phyloP scores from a whole-genome alignment of 1,140 invertebrate species.

The Ostrea edulis region DNA sequence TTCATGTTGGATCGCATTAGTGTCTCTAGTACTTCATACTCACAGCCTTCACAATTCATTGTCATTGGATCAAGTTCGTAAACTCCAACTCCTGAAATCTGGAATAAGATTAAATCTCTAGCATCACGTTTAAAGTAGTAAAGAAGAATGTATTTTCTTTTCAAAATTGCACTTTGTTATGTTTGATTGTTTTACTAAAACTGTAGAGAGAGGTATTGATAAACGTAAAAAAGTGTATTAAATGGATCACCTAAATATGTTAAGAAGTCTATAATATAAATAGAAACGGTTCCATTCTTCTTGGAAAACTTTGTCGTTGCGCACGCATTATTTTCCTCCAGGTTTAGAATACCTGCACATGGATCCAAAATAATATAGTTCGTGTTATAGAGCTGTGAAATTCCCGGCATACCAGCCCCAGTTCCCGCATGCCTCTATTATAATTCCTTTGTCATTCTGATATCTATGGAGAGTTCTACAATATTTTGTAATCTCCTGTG shows the following conservation, averaged over 20 bases:
- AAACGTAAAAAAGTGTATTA: too few relatives aligned
- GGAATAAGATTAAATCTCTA: neutral
- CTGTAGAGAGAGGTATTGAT: too few relatives aligned
- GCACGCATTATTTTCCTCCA: constrained; percentile 50
- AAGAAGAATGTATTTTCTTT: neutral
- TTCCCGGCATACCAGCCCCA: constrained; percentile 54
- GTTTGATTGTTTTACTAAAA: too few relatives aligned
- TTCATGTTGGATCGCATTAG: constrained; percentile 39
- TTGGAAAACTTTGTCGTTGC: constrained; percentile 55
- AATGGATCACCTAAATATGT: constrained; percentile 28
- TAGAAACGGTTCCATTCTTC: constrained; percentile 43
- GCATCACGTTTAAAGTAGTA: too few relatives aligned
- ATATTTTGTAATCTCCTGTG: constrained; percentile 10
- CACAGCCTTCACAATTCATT: constrained; percentile 60
- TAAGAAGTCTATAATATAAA: constrained; percentile 48
- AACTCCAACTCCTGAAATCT: constrained; percentile 14
- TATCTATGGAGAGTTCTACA: constrained; percentile 46
- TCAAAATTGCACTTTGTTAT: too few relatives aligned
- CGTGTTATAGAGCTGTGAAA: constrained; percentile 47
- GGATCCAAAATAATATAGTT: constrained; percentile 48
- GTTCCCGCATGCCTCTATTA: constrained; percentile 48
- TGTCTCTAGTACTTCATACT: constrained; percentile 50
- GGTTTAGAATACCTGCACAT: constrained; percentile 39
- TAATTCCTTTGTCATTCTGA: constrained; percentile 12
- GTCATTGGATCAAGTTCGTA: constrained; percentile 47